These are phyloP conservation scores for Neuroterus valhalla DNA, from an alignment of 1,140 invertebrate species.

Conservation along the genomic window DNA sequence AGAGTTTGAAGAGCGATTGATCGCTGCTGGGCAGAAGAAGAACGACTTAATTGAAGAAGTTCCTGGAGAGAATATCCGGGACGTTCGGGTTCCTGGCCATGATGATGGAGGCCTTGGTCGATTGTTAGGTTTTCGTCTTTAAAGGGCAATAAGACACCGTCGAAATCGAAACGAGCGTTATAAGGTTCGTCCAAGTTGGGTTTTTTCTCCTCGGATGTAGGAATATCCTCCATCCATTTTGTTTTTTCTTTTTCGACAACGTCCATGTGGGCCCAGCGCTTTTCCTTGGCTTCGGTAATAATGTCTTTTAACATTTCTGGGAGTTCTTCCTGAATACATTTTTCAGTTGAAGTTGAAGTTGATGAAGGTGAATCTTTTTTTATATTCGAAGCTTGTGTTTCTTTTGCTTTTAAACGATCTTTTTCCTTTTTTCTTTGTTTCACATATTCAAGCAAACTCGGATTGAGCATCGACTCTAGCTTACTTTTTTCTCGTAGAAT, in stretches of 20 bases:
- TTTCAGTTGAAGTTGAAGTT: constrained; percentile 32
- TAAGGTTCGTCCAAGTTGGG: constrained; percentile 76
- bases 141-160: constrained; percentile 82
- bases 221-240: constrained; percentile 86
- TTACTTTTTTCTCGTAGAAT: constrained; percentile 85
- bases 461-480: constrained; percentile 80
- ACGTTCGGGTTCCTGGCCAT: constrained; percentile 92
- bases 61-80: constrained; percentile 93
- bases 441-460: constrained; percentile 81
- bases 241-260: constrained; percentile 88
- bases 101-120: constrained; percentile 87
- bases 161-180: constrained; percentile 82
- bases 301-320: constrained; percentile 77
- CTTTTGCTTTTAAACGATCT: constrained; percentile 36
- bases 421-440: constrained; percentile 74
- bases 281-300: constrained; percentile 77
- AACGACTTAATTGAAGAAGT: constrained; percentile 85
- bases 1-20: constrained; percentile 86
- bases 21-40: constrained; percentile 84
- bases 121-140: constrained; percentile 78
- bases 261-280: constrained; percentile 89
- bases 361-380: constrained; percentile 47
- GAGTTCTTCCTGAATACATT: constrained; percentile 48
- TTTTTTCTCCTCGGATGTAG: constrained; percentile 63
- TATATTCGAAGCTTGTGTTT: constrained; percentile 35